Conservation (phyloP, 2,113 vertebrate species). For the Gymnorhina tibicen region DNA sequence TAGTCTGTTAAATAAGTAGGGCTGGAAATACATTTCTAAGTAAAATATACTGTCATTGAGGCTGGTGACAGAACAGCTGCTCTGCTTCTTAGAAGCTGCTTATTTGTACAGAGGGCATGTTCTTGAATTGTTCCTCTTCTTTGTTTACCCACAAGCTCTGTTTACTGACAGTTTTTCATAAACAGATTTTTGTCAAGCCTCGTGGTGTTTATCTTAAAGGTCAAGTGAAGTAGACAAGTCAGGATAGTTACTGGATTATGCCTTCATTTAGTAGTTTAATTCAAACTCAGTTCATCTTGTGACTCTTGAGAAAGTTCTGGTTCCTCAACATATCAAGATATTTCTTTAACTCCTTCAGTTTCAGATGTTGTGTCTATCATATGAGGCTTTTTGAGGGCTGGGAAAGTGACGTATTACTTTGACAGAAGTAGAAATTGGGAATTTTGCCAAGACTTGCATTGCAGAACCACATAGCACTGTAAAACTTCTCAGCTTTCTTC, state of each 20-base stretch:
- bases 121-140: neutral
- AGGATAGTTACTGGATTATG: neutral
- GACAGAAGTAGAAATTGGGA: neutral
- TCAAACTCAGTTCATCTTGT: neutral
- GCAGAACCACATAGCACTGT: neutral
- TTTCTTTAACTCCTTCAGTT: neutral
- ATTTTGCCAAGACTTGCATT: neutral
- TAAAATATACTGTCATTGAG: slow-evolving; percentile 19
- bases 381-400: neutral
- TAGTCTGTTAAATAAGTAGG: neutral
- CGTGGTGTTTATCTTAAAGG: neutral
- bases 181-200: neutral
- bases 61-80: slow-evolving; percentile 7
- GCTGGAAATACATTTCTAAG: neutral
- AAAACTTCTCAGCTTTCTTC: neutral
- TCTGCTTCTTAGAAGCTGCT: neutral
- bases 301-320: neutral
- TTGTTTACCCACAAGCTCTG: neutral
- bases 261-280: neutral
- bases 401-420: neutral
- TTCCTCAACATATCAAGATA: neutral
- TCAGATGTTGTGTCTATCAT: neutral
- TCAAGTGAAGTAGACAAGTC: neutral
- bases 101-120: neutral
- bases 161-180: neutral